Base-by-base conservation (phyloP, 2,888 invertebrate genomes). In the Drosophila trichaetosa region DNA sequence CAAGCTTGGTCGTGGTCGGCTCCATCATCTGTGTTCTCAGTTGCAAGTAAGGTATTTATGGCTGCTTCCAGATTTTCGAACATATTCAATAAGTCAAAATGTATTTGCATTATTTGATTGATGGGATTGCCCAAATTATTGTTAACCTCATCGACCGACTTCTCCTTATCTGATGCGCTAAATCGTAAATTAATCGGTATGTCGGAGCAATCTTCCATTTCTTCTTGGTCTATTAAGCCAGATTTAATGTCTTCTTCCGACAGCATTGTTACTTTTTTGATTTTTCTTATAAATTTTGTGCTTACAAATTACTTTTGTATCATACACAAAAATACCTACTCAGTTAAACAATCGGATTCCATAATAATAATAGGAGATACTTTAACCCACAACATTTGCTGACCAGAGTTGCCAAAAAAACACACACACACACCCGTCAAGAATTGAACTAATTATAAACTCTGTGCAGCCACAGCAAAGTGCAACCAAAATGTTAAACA, bases 401-500 rank as follows among this genome's bases (percentile, higher is more conserved):
- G 29, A 11, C 62, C 33, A 51, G 24, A 42, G 27, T 60, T 49
- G 34, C 49, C 27, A 33, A 42, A 63, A 57, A 36, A 42, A 53
- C 24, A 36, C 42, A 56, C 52, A 34, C 51, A 40, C 31, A 53
- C 49, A 56, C n/a, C 63, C 67, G 67, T 54, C 64, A 63, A 66
- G 60, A 80, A 54, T 78, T 73, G 64, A 85, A 82, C 88, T 76
- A 90, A 85, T 87, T 82, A 89, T 80, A 88, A 82, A 66, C 67
- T 77, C 56, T 59, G 52, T 29, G 62, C 53, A 33, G 34, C n/a
- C 38, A 52, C 31, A 42, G 51, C 36, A 53, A 73, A 67, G 75
- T 81, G 51, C 48, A 68, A 69, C 54, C 65, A 77, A 73, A 88
- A 85, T 88, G 71, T 73, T 80, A 69, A 76, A 76, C 81, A 74